These are phyloP conservation scores for Petroica traversi DNA, from an alignment of 2,113 vertebrate species.

Conservation along the genomic window DNA sequence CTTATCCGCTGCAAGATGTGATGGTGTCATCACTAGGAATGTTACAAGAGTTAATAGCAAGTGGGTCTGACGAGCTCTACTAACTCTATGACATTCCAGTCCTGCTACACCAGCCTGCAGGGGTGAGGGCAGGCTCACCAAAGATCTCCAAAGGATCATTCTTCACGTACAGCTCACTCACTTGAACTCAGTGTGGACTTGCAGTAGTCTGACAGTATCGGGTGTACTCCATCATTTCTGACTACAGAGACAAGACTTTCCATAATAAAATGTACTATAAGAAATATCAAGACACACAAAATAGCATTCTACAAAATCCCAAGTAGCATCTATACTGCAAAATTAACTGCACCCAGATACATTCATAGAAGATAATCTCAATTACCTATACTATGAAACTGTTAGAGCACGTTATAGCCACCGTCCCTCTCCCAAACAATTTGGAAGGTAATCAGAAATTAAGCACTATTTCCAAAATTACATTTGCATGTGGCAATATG, in stretches of 20 bases:
- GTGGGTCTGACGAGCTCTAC: background rate
- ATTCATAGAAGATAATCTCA: background rate
- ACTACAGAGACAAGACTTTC: background rate
- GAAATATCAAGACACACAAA: background rate
- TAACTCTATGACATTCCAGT: background rate
- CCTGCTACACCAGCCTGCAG: background rate
- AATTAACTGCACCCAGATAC: background rate
- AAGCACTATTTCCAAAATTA: background rate
- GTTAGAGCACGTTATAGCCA: background rate
- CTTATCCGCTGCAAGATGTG: background rate
- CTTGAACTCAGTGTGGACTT: background rate
- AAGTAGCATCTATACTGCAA: background rate
- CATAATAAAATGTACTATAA: background rate
- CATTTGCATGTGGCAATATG: background rate
- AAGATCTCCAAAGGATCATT: background rate
- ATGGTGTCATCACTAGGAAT: background rate
- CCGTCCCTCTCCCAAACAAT: background rate
- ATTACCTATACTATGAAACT: background rate
- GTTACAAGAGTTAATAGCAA: background rate
- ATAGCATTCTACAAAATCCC: background rate
- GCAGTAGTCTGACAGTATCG: background rate
- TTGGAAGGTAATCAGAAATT: background rate
- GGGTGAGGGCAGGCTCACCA: background rate
- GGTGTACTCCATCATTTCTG: background rate
- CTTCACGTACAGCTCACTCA: background rate